Percentiles rank a stretch among this genome's conserved stretches.
Evolutionary conservation across 2,113 vertebrate species (phyloP).

Genomic region (Perca fluviatilis): DNA sequence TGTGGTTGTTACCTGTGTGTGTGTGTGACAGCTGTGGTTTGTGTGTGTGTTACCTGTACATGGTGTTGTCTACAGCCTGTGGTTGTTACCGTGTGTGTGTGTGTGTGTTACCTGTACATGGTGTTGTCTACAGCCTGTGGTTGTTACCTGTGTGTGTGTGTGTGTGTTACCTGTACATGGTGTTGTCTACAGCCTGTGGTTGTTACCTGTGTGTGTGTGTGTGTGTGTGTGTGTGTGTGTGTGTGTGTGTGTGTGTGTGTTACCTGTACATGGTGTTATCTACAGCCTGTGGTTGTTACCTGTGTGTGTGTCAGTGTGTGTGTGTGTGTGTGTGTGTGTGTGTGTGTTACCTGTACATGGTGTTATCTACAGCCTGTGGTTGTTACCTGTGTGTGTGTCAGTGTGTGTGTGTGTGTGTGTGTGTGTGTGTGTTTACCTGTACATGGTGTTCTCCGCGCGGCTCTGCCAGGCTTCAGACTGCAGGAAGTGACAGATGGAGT

Average conservation of each 20-base stretch:
- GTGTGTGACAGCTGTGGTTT: neutral
- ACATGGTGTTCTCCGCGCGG: slow-evolving; percentile 78
- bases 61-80: too few species aligned
- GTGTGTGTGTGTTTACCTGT: slow-evolving; percentile 71
- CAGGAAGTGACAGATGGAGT: slow-evolving; percentile 88
- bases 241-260: too few species aligned
- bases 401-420: neutral
- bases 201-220: neutral
- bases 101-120: too few species aligned
- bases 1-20: neutral
- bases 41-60: neutral
- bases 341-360: too few species aligned
- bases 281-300: too few species aligned
- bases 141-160: neutral
- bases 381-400: too few species aligned
- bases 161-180: neutral
- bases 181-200: neutral
- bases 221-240: too few species aligned
- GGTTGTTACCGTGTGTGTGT: neutral
- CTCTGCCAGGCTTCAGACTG: slow-evolving; percentile 86
- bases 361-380: too few species aligned
- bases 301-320: neutral
- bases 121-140: neutral
- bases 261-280: too few species aligned
- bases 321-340: neutral